Conservation (phyloP, 2,888 invertebrate species). For the Drosophila peninsularis region DNA sequence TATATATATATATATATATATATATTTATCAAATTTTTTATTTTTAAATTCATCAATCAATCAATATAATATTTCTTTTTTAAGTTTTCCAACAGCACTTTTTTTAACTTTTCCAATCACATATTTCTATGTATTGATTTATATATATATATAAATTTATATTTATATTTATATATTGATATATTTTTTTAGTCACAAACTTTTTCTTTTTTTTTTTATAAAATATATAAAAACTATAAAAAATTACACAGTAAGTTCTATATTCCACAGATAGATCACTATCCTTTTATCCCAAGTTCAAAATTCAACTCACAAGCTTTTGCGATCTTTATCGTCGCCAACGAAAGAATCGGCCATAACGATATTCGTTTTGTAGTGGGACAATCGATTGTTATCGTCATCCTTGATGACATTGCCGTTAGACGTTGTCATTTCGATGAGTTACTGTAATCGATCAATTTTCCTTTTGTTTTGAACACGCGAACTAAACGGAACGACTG, state of each 20-base stretch:
- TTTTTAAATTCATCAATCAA: too few species aligned
- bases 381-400: slow-evolving; percentile 41
- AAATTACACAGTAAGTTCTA: background rate
- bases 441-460: background rate
- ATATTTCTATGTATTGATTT: too few species aligned
- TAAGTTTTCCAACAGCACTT: too few species aligned
- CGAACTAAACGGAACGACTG: slow-evolving; percentile 26
- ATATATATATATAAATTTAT: too few species aligned
- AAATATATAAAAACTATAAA: background rate
- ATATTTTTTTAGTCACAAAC: too few species aligned
- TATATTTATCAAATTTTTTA: background rate
- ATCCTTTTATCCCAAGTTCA: background rate
- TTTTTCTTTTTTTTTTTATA: too few species aligned
- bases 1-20: background rate
- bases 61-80: too few species aligned
- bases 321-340: slow-evolving; percentile 47
- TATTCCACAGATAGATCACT: too few species aligned
- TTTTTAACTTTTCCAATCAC: too few species aligned
- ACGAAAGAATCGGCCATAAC: slow-evolving; percentile 54
- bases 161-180: too few species aligned
- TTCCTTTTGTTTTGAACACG: background rate
- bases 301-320: slow-evolving; percentile 61
- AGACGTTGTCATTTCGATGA: slow-evolving; percentile 48
- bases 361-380: slow-evolving; percentile 64
- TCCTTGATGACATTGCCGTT: slow-evolving; percentile 67